phyloP scores from a whole-genome alignment of 1,140 invertebrate species.

The Dreissena rostriformis region DNA sequence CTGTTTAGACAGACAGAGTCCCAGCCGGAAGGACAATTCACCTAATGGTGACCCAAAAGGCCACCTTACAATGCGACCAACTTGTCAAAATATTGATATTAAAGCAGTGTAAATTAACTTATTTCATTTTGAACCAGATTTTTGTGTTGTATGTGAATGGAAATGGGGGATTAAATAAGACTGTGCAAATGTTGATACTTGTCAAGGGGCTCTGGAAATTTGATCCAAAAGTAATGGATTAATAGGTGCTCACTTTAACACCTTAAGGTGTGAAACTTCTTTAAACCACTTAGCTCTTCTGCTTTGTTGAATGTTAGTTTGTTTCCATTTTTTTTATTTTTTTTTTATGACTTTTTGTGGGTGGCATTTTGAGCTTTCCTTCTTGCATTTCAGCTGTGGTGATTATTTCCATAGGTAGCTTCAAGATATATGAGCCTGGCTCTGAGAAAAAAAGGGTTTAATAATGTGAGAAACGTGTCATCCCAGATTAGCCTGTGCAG shows the following conservation, averaged over 20 bases:
- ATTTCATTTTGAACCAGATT: slow-evolving; percentile 29
- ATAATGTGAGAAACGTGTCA: too few species aligned
- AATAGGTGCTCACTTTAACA: neutral
- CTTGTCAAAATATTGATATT: slow-evolving; percentile 54
- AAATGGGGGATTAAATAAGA: slow-evolving; percentile 20
- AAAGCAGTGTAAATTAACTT: slow-evolving; percentile 43
- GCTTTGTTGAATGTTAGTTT: too few species aligned
- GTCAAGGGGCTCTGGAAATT: slow-evolving; percentile 11
- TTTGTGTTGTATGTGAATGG: slow-evolving; percentile 1
- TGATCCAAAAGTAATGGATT: slow-evolving; percentile 25
- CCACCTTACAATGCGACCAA: slow-evolving; percentile 1
- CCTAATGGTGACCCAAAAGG: slow-evolving; percentile 16
- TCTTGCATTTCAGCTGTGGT: too few species aligned
- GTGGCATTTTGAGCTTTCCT: too few species aligned
- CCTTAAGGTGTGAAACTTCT: too few species aligned
- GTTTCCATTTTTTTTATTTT: too few species aligned
- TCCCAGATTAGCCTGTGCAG: too few species aligned
- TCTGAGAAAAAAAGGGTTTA: too few species aligned
- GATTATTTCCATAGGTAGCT: too few species aligned
- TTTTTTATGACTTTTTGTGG: too few species aligned
- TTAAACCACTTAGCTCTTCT: too few species aligned
- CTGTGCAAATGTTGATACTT: slow-evolving; percentile 42
- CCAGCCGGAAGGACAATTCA: slow-evolving; percentile 38
- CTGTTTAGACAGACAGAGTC: slow-evolving; percentile 6
- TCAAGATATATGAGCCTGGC: too few species aligned